Percentiles rank a stretch among this genome's conserved stretches.
phyloP scores from a whole-genome alignment of 1,140 invertebrate species.

The Thalassaphorura encarpata region DNA sequence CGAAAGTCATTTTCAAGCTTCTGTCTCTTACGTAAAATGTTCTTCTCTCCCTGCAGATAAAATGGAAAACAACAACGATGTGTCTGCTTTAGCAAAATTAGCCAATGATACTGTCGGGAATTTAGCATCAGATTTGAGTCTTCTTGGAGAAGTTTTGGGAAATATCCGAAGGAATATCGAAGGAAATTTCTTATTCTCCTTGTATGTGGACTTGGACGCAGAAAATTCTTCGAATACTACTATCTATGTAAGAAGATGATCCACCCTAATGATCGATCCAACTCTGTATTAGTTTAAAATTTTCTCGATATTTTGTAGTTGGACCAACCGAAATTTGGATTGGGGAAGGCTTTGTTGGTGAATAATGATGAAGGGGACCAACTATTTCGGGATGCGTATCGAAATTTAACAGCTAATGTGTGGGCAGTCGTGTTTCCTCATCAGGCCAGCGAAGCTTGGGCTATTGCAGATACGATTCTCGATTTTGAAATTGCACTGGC shows the following conservation, averaged over 20 bases:
- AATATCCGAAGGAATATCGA: slow-evolving; percentile 15
- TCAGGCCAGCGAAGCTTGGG: not conserved
- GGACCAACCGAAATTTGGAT: slow-evolving; percentile 22
- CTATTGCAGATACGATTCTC: slow-evolving; percentile 9
- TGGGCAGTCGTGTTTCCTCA: slow-evolving; percentile 18
- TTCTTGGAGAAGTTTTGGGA: slow-evolving; percentile 23
- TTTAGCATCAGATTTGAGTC: not conserved
- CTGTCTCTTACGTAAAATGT: too few species aligned
- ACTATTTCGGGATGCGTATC: slow-evolving; percentile 1
- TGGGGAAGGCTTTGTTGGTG: slow-evolving; percentile 2
- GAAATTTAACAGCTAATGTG: slow-evolving; percentile 7
- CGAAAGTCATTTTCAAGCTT: too few species aligned
- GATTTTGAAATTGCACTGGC: slow-evolving; percentile 10
- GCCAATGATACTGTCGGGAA: not conserved
- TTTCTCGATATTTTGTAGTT: slow-evolving; percentile 13
- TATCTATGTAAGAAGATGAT: slow-evolving; percentile 22
- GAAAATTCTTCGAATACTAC: slow-evolving; percentile 17
- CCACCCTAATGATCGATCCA: not conserved
- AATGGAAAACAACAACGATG: too few species aligned
- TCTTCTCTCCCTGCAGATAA: too few species aligned
- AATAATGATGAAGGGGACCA: not conserved
- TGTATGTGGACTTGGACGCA: slow-evolving; percentile 24
- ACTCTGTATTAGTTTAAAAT: not conserved
- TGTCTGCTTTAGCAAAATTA: not conserved
- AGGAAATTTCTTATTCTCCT: slow-evolving; percentile 20